Evolutionary conservation across 2,888 invertebrate genomes (phyloP), one percentile per base, ranked within the genome.

Genomic region (Chorisops tibialis): DNA sequence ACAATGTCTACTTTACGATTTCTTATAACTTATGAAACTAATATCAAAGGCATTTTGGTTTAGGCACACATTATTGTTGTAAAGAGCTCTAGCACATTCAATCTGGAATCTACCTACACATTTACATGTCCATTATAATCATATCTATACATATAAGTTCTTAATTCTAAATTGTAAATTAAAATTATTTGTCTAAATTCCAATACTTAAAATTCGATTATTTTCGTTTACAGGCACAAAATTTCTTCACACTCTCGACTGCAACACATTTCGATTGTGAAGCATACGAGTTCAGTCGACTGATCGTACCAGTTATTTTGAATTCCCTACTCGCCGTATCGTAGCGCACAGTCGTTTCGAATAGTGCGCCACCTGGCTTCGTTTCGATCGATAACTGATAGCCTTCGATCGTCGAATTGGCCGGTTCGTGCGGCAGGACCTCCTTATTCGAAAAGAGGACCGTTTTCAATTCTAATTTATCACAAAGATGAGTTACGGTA

Each of bases 341-440:
- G 54, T 80, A 76, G 12, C 79, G 74, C 1, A 91, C 81, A 0
- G 88, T 89, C 0, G 86, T 84, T 76, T 91, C 90, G 70, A 87
- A 90, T 38, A 84, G 77, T 1, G 83, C 84, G 65, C 82, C 81
- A 4, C 87, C 87, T 2, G 91, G 91, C 5, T 74, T 75, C 14
- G 88, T 84, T 62, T 84, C 81, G 61, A 91, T 81, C 61, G 85
- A 81, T 14, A 88, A 79, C n/a, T 90, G 82, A 69, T 87, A 85
- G 70, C 83, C 81, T 18, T 76, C 69, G 3, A 68, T 62, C 5
- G 67, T 67, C 7, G 62, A 51, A 61, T 68, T 66, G 1, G 66
- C 59, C 21, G 12, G 2, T 45, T 12, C n/a, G 7, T 45, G n/a
- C 9, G 11, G 12, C 12, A 21, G 9, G 7, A 41, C 18, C 11